A percentile compares a stretch with the other conserved stretches of the same genome.
Evolutionary conservation across 2,113 vertebrate species (phyloP).

Genomic region (Ifrita kowaldi): DNA sequence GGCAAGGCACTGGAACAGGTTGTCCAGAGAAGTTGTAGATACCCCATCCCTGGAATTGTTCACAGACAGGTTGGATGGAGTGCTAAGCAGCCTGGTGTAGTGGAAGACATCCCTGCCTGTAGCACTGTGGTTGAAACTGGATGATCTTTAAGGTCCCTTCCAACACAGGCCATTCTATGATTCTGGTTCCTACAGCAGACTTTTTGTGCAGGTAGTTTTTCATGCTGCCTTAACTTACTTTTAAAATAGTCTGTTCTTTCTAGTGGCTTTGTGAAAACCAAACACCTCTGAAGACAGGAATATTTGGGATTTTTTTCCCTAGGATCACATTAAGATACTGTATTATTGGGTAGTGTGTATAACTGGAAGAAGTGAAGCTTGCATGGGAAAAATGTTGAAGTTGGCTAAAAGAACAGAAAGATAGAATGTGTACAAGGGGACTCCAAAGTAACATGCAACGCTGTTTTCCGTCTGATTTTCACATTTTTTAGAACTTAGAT

Average conservation of each 20-base stretch:
- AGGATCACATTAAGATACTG: not conserved
- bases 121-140: not conserved
- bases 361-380: not conserved
- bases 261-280: not conserved
- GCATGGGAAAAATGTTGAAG: not conserved
- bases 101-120: not conserved
- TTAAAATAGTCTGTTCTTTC: not conserved
- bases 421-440: not conserved
- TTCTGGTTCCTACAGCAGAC: not conserved
- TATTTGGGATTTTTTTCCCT: rapidly evolving
- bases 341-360: not conserved
- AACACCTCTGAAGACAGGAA: not conserved
- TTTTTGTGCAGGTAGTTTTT: not conserved
- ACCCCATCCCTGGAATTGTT: not conserved
- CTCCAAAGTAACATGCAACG: not conserved
- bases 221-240: not conserved
- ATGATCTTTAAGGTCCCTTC: not conserved
- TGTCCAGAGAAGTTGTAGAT: not conserved
- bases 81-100: not conserved
- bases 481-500: not conserved
- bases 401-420: not conserved
- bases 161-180: not conserved
- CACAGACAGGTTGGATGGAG: not conserved
- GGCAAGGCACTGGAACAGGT: not conserved
- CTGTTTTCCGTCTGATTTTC: not conserved